These are phyloP conservation scores for Equus przewalskii DNA, from an alignment of 2,113 vertebrate species.

Conservation along the genomic window DNA sequence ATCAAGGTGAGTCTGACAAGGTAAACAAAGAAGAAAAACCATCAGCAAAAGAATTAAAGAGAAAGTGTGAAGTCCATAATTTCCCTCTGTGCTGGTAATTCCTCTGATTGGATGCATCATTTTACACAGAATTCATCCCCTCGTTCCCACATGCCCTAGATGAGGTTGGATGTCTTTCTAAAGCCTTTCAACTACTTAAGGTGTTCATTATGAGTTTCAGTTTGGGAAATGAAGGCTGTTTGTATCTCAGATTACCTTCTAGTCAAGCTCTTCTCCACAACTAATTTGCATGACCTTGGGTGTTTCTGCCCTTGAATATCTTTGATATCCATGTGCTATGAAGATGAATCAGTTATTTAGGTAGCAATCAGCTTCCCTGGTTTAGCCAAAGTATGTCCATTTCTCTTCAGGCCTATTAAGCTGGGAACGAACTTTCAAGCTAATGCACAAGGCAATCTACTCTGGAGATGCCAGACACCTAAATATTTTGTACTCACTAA, in stretches of 20 bases:
- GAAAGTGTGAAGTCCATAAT: not conserved
- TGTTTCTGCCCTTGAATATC: conserved; percentile 73
- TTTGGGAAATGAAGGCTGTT: conserved; percentile 55
- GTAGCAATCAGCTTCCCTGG: conserved; percentile 84
- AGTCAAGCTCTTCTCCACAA: conserved; percentile 65
- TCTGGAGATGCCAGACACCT: conserved; percentile 77
- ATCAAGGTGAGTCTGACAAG: not conserved
- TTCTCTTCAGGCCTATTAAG: conserved; percentile 87
- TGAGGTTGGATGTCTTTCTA: not conserved
- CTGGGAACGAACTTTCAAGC: conserved; percentile 76
- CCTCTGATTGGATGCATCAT: not conserved
- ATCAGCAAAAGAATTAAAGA: conserved; percentile 5
- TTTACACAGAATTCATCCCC: not conserved
- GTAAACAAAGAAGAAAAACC: not conserved
- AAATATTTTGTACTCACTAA: conserved; percentile 86
- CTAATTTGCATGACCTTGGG: conserved; percentile 85
- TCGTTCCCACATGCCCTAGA: not conserved
- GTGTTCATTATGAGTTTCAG: not conserved
- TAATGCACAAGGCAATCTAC: conserved; percentile 84
- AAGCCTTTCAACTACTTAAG: not conserved
- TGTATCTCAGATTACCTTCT: conserved; percentile 12
- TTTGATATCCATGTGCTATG: conserved; percentile 80
- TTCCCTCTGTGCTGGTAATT: not conserved
- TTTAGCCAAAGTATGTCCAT: conserved; percentile 85
- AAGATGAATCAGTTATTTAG: conserved; percentile 88